A percentile compares a stretch with the other conserved stretches of the same genome.
Evolutionary conservation across 2,888 invertebrate genomes (phyloP).

Genomic region (Drosophila quinaria): DNA sequence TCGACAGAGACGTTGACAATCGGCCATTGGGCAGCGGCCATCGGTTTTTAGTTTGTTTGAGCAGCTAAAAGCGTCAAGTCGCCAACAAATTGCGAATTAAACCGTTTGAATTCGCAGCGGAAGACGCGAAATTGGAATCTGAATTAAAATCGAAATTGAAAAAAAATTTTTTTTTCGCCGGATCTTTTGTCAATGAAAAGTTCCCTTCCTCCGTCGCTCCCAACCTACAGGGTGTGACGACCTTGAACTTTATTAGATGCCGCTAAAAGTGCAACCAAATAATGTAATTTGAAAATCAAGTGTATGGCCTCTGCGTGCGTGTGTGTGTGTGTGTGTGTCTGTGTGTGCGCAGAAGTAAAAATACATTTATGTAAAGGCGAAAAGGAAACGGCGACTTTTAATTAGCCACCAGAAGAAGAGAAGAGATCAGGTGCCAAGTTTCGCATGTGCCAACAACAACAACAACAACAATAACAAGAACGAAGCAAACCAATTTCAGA

Average conservation of each 20-base stretch:
- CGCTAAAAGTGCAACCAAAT: conserved; percentile 40
- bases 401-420: conserved; percentile 29
- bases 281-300: conserved; percentile 29
- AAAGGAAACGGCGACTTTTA: conserved; percentile 21
- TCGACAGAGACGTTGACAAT: conserved; percentile 6
- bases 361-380: conserved; percentile 34
- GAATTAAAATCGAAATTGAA: conserved; percentile 14
- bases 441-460: conserved; percentile 62
- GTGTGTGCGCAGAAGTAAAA: conserved; percentile 42
- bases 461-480: conserved; percentile 53
- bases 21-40: conserved; percentile 16
- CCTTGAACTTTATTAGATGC: conserved; percentile 53
- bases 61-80: conserved; percentile 46
- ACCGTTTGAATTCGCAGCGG: conserved; percentile 1
- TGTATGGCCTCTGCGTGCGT: conserved; percentile 20
- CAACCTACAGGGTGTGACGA: conserved; percentile 37
- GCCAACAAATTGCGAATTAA: conserved; percentile 10
- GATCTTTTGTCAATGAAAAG: conserved; percentile 18
- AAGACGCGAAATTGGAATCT: conserved; percentile 7
- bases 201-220: background rate
- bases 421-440: conserved; percentile 57
- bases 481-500: conserved; percentile 13
- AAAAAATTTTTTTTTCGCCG: background rate
- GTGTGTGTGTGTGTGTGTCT: conserved; percentile 16
- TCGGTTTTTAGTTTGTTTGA: conserved; percentile 47